Evolutionary conservation across 1,140 invertebrate species (phyloP).

Genomic region (Bombus superbus): DNA sequence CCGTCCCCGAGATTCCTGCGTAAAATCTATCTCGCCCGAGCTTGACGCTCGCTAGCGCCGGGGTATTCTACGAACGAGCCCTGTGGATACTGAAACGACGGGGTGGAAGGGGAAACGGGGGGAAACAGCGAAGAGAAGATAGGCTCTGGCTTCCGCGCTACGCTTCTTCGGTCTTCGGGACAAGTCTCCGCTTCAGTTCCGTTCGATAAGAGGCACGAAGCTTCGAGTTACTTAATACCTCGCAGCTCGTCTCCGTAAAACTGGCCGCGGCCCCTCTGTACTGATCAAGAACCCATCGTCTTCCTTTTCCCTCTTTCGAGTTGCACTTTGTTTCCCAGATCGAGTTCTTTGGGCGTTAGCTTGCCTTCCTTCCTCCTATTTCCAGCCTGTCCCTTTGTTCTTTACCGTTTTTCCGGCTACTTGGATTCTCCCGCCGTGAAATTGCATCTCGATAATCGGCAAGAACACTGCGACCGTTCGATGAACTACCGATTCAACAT

Average conservation of each 20-base stretch:
- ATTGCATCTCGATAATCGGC: conserved; percentile 38
- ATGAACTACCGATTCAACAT: conserved; percentile 40
- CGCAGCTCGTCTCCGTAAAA: neutral
- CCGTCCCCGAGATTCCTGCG: conserved; percentile 54
- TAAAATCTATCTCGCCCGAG: conserved; percentile 55
- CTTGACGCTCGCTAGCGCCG: neutral
- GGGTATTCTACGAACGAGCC: conserved; percentile 4
- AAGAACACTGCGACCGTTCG: conserved; percentile 12
- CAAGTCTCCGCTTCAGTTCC: neutral
- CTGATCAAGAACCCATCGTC: conserved; percentile 5
- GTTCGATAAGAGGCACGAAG: conserved; percentile 41
- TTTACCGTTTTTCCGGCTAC: conserved; percentile 31
- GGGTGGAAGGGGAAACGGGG: neutral
- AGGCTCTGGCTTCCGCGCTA: neutral
- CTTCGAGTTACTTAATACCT: conserved; percentile 44
- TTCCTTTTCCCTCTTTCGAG: no score
- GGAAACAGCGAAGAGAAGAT: neutral
- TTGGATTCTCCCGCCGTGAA: neutral
- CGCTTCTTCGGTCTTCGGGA: neutral
- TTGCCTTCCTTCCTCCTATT: neutral
- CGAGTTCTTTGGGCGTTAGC: neutral
- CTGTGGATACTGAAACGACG: neutral
- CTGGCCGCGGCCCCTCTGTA: neutral
- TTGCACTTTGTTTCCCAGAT: no score
- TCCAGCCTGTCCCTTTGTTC: conserved; percentile 12